Percentiles rank a stretch among this genome's conserved stretches.
These are phyloP conservation scores for Pipistrellus nathusii DNA, from an alignment of 2,797 vertebrate species.

Conservation along the genomic window DNA sequence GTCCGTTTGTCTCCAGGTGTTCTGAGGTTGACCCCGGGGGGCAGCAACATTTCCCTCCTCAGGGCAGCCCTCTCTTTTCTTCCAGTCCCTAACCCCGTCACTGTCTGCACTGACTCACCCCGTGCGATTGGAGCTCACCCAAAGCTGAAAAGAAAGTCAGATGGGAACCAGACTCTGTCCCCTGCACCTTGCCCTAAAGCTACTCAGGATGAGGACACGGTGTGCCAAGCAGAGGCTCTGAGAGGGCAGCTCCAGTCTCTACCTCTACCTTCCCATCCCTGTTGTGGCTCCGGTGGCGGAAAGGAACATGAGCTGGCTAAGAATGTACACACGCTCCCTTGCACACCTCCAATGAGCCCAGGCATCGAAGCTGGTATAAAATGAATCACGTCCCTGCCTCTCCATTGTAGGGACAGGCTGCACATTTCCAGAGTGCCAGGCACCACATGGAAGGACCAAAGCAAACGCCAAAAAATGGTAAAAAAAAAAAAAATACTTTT, in stretches of 20 bases:
- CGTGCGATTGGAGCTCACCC: not conserved
- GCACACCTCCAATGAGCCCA: not conserved
- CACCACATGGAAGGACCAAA: not conserved
- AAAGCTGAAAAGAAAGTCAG: not conserved
- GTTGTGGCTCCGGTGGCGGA: not conserved
- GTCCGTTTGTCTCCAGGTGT: not conserved
- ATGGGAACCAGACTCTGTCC: not conserved
- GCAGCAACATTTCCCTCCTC: not conserved
- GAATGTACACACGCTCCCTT: not conserved
- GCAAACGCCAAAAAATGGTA: not conserved
- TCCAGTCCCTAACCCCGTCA: not conserved
- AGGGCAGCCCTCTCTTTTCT: accelerated
- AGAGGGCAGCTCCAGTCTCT: not conserved
- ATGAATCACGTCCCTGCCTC: not conserved
- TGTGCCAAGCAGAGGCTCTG: not conserved
- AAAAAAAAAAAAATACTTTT: not conserved
- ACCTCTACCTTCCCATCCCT: not conserved
- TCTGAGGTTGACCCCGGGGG: not conserved
- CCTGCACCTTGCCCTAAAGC: not conserved
- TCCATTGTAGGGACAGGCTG: not conserved
- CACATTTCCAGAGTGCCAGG: not conserved
- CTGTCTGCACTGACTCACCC: not conserved
- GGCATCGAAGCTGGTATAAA: not conserved
- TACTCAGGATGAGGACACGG: not conserved
- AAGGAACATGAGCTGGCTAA: not conserved